Evolutionary conservation across 2,113 vertebrate species (phyloP).

Genomic region (Seriola aureovittata): DNA sequence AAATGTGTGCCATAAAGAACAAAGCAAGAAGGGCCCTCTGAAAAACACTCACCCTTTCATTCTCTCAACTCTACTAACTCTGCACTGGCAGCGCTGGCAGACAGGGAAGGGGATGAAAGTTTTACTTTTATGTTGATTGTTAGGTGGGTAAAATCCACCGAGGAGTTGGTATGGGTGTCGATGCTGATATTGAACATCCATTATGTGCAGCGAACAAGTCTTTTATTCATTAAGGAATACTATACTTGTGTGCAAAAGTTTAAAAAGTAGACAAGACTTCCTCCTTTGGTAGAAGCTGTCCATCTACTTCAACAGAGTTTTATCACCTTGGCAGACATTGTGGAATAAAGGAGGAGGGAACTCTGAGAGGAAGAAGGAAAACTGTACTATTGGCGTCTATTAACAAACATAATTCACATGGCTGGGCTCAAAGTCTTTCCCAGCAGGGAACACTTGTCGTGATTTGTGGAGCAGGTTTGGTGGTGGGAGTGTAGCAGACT

Average conservation of each 20-base stretch:
- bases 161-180: not conserved
- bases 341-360: slow-evolving; percentile 21
- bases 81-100: slow-evolving; percentile 4
- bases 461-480: slow-evolving; percentile 37
- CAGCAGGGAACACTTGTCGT: slow-evolving; percentile 40
- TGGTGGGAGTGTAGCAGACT: slow-evolving; percentile 2
- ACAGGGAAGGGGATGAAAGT: slow-evolving; percentile 26
- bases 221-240: slow-evolving; percentile 25
- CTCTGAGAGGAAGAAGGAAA: slow-evolving; percentile 15
- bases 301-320: not conserved
- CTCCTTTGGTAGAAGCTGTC: slow-evolving; percentile 16
- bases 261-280: not conserved
- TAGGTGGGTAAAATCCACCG: slow-evolving; percentile 17
- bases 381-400: slow-evolving; percentile 21
- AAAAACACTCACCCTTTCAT: slow-evolving; percentile 50
- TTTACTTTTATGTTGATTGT: slow-evolving; percentile 43
- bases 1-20: slow-evolving; percentile 48
- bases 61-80: slow-evolving; percentile 20
- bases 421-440: not conserved
- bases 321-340: slow-evolving; percentile 16
- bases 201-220: slow-evolving; percentile 6
- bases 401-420: slow-evolving; percentile 40
- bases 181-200: slow-evolving; percentile 23
- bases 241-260: slow-evolving; percentile 1
- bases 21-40: slow-evolving; percentile 35